Evolutionary conservation across 2,113 vertebrate genomes (phyloP), one percentile per base, ranked within the genome.

Genomic region (Chascanopsetta lugubris): DNA sequence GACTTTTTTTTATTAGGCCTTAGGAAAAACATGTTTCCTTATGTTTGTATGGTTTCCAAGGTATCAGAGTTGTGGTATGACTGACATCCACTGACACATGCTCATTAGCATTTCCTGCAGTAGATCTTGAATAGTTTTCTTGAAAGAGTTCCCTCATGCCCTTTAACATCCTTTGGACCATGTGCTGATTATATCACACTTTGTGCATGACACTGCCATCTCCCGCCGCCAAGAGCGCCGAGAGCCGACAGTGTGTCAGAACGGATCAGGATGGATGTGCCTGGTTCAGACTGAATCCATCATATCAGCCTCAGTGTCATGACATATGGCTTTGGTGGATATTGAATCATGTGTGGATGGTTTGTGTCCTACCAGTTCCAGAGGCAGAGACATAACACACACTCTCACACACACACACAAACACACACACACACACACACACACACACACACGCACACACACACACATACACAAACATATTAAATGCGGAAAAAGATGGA

Each of bases 261-360:
- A 51, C n/a, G 1, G 22, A 18, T 55, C 15, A 34, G 40, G 27
- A 59, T 9, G 26, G 34, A 26, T 30, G 25, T 22, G 21, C 51
- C 56, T 74, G 18, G 5, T 20, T 62, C 55, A 43, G 40, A 54
- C 25, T n/a, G 8, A 12, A 32, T 34, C 53, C 45, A 49, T 69
- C 22, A 65, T 46, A 65, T 70, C 42, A 22, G 32, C 70, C 30
- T 17, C 45, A 29, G 26, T 51, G 36, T 72, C 71, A 59, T 60
- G 47, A 45, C 59, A 62, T 27, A 17, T n/a, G 57, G 20, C 46
- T 65, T 56, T 56, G 36, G 30, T 15, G 38, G 27, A 46, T 42
- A 46, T 22, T 70, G 24, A 79, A 68, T 72, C 72, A 70, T 67
- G 61, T 40, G 69, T 48, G 61, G 25, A 36, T 61, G 42, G 18